Evolutionary conservation across 2,797 vertebrate genomes (phyloP), one percentile per base, ranked within the genome.

Genomic region (Manis crassicaudata): DNA sequence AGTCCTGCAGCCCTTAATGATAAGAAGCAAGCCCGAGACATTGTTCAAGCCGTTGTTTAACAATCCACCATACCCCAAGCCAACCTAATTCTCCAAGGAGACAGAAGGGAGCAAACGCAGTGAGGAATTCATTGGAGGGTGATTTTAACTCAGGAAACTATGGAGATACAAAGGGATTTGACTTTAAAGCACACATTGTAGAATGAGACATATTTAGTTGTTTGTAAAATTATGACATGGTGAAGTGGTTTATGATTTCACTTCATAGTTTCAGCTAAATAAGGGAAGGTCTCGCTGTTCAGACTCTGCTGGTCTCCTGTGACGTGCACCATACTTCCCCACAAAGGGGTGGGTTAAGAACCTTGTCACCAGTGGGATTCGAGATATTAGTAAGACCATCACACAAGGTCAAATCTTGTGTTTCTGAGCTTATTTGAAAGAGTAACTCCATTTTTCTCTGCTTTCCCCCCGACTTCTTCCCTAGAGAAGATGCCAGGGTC

Each of bases 51-150:
- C 10, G 37, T 16, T n/a, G 4, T 13, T 52, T 46, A 52, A 29
- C 10, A 5, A 4, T 43, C 29, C 10, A 8, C 10, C 4, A 1
- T 2, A 20, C 16, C 20, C 27, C 4, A 4, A 16, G 17, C 17
- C 3, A 1, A 25, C 40, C 7, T 75, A 35, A 65, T 76, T 7
- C 50, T 54, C 17, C n/a, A 17, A 21, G 54, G 17, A 82, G 37
- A 72, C 14, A 43, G 62, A 20, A 60, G 16, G 23, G 29, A 25
- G 40, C 54, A 62, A 54, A 67, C 20, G 5, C 27, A 73, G n/a
- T 43, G 76, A 88, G 13, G 12, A 76, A 67, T 70, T 54, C 16
- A 27, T 16, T 6, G 29, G 11, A 46, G 11, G 21, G 0, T 18
- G 21, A 7, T 58, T 40, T 81, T 35, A n/a, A 32, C 46, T 60